phyloP scores from a whole-genome alignment of 1,140 invertebrate species.

The Megalopta genalis region DNA sequence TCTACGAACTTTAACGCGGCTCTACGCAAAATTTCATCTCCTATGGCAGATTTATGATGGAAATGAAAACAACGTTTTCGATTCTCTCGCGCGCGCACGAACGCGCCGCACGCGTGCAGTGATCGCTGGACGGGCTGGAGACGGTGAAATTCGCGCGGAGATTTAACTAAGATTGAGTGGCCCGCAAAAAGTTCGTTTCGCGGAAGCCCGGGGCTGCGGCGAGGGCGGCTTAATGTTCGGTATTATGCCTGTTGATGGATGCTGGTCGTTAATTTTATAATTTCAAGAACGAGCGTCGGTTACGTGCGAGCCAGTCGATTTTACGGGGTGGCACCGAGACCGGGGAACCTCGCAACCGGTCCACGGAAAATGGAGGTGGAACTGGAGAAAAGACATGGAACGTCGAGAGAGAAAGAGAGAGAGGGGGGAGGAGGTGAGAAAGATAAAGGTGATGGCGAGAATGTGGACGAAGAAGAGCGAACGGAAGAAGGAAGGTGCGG shows the following conservation, averaged over 20 bases:
- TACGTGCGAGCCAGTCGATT: constrained; percentile 37
- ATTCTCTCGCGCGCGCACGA: too few species aligned
- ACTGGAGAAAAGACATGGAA: constrained; percentile 21
- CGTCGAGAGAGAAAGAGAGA: too few species aligned
- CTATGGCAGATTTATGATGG: too few species aligned
- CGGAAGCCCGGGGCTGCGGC: constrained; percentile 5
- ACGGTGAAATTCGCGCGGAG: constrained; percentile 19
- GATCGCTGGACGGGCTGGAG: too few species aligned
- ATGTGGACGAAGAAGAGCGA: constrained; percentile 19
- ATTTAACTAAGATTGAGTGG: constrained; percentile 72
- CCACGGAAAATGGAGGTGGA: constrained; percentile 15
- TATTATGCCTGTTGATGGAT: constrained; percentile 68
- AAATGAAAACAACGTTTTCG: too few species aligned
- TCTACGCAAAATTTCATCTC: too few species aligned
- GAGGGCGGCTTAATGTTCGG: constrained; percentile 53
- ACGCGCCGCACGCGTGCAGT: too few species aligned
- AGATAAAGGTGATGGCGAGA: not conserved
- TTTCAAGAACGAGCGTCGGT: constrained; percentile 51
- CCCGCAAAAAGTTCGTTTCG: constrained; percentile 62
- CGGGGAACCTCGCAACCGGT: not conserved
- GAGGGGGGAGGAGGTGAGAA: too few species aligned
- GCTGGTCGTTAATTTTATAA: constrained; percentile 73
- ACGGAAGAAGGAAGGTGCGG: constrained; percentile 35
- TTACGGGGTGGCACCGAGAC: constrained; percentile 1
- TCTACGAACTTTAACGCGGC: too few species aligned